Base-by-base conservation (phyloP, 2,888 invertebrate species). In the Apamea anceps region DNA sequence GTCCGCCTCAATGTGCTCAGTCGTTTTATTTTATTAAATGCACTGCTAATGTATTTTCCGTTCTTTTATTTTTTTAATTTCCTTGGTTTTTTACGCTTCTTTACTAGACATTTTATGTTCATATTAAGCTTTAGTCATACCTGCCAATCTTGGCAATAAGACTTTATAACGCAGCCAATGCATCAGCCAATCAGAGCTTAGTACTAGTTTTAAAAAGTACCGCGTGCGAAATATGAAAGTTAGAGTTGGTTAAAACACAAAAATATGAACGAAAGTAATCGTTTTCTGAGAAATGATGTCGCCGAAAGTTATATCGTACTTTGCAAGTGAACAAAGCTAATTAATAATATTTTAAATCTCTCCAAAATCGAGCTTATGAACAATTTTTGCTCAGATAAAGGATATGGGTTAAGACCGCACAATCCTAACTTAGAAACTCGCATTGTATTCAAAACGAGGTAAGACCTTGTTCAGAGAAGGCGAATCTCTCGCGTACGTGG, bases 11-110 rank as follows among this genome's bases (percentile, higher is more conserved):
- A 90, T 93, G 92, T 93, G 94, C 94, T 95, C 94, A 94, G 92
- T 93, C 93, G 93, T 86, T 89, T 94, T 94, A 93, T 95, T 94
- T 94, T 93, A 95, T 94, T 95, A 95, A 95, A 95, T 94, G 95
- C 95, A 95, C 95, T 94, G 95, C 95, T 95, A 94, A 93, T 94
- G 93, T 94, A 93, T 89, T 89, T 92, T 90, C 85, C 86, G 91
- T 90, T 91, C 91, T 92, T 91, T 92, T 91, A 91, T 89, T 89
- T 89, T 89, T 90, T 86, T 86, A 80, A 76, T 87, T 77, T 85
- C 88, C 79, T 88, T 80, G 65, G 79, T 82, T 87, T 85, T 88
- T 79, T 80, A 83, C 63, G 81, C 73, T 76, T 77, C 60, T 32
- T 15, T 42, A 21, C 32, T 48, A 4, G 12, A 0, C 1, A 28